Evolutionary conservation across 37 sponge, comb jelly and placozoan species (phyloP).

Genomic region (Eunapius fragilis): DNA sequence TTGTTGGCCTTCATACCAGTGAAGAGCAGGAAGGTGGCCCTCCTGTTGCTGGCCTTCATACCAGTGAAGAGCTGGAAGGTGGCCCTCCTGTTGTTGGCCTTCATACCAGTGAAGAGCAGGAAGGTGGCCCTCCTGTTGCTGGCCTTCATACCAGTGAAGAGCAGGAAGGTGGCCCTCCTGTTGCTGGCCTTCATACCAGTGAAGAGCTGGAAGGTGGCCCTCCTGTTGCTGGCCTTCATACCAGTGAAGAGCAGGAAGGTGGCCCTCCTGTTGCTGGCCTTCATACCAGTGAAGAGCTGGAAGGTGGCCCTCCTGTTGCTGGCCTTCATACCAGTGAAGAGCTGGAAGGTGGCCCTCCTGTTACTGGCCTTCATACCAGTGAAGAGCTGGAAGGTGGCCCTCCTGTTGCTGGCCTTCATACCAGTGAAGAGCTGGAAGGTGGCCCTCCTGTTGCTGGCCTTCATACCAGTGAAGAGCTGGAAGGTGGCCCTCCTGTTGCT

Average conservation of each 20-base stretch:
- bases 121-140: conserved; percentile 68
- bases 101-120: conserved; percentile 54
- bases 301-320: conserved; percentile 68
- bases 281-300: conserved; percentile 55
- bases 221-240: conserved; percentile 60
- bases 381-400: conserved; percentile 56
- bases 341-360: conserved; percentile 62
- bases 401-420: conserved; percentile 60
- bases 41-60: conserved; percentile 60
- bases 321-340: conserved; percentile 46
- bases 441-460: conserved; percentile 59
- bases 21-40: conserved; percentile 55
- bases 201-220: conserved; percentile 56
- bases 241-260: conserved; percentile 56
- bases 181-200: conserved; percentile 57
- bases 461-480: conserved; percentile 55
- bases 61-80: conserved; percentile 58
- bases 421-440: conserved; percentile 58
- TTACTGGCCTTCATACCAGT: conserved; percentile 53
- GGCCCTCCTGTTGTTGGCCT: conserved; percentile 57
- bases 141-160: conserved; percentile 46
- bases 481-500: conserved; percentile 68
- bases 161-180: conserved; percentile 61
- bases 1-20: conserved; percentile 55
- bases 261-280: conserved; percentile 59